These are phyloP conservation scores for Equus quagga DNA, from an alignment of 2,113 vertebrate species.

Conservation along the genomic window DNA sequence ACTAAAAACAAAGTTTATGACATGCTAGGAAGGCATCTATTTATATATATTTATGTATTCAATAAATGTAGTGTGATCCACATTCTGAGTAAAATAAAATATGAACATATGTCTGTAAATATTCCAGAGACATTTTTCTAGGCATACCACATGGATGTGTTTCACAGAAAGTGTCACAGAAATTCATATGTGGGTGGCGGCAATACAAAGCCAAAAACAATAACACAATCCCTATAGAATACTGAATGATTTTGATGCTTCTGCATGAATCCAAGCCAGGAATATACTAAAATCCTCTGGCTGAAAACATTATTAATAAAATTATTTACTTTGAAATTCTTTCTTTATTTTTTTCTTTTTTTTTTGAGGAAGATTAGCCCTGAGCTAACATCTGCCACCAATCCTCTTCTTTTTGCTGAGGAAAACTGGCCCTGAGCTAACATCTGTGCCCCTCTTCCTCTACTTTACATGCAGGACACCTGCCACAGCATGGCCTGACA, in stretches of 20 bases:
- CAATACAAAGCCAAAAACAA: background rate
- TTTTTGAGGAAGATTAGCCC: too few relatives aligned
- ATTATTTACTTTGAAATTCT: constrained; percentile 36
- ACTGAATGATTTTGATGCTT: background rate
- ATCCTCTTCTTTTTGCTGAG: too few relatives aligned
- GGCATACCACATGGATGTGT: background rate
- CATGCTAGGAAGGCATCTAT: background rate
- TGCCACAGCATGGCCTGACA: too few relatives aligned
- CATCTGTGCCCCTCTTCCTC: too few relatives aligned
- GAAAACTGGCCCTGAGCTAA: too few relatives aligned
- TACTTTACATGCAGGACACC: too few relatives aligned
- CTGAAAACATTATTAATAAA: constrained; percentile 4
- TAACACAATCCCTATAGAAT: background rate
- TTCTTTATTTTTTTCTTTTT: background rate
- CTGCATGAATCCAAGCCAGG: background rate
- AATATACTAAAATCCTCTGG: constrained; percentile 24
- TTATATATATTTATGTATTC: background rate
- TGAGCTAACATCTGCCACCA: too few relatives aligned
- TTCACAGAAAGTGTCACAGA: constrained; percentile 25
- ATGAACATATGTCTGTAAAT: background rate
- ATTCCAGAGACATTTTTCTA: background rate
- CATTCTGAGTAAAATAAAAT: constrained; percentile 41
- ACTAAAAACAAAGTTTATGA: background rate
- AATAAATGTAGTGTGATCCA: background rate
- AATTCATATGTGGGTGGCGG: background rate